Percentiles rank a stretch among this genome's conserved stretches.
These are phyloP conservation scores for Mamestra brassicae DNA, from an alignment of 2,888 invertebrate species.

Conservation along the genomic window DNA sequence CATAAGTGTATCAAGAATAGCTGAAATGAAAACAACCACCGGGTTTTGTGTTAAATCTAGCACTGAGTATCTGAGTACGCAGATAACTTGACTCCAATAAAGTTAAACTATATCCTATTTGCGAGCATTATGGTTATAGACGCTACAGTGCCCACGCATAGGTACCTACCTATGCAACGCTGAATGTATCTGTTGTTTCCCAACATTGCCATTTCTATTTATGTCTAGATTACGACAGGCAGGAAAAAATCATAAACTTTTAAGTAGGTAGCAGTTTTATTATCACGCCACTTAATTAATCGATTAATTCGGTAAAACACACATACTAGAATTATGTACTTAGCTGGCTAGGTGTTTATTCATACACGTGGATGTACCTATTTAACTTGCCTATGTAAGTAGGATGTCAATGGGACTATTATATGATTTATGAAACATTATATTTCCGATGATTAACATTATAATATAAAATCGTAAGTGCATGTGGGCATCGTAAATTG, in stretches of 20 bases:
- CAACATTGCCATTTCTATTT: slow-evolving; percentile 43
- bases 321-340: neutral
- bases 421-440: slow-evolving; percentile 6
- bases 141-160: slow-evolving; percentile 33
- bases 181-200: slow-evolving; percentile 21
- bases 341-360: slow-evolving; percentile 3
- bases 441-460: neutral
- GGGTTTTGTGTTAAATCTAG: neutral
- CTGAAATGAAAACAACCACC: neutral
- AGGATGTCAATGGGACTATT: neutral
- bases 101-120: slow-evolving; percentile 17
- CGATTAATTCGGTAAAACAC: slow-evolving; percentile 23
- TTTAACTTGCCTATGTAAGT: neutral
- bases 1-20: neutral
- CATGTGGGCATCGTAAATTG: slow-evolving; percentile 1
- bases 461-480: neutral
- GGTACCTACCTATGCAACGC: slow-evolving; percentile 11
- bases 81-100: slow-evolving; percentile 23
- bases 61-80: neutral
- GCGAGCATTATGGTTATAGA: slow-evolving; percentile 13
- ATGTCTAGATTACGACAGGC: slow-evolving; percentile 28
- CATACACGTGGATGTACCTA: slow-evolving; percentile 6
- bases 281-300: slow-evolving; percentile 11
- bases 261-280: slow-evolving; percentile 15
- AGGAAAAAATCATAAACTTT: slow-evolving; percentile 19